These are phyloP conservation scores for Sinonovacula constricta DNA, from an alignment of 1,140 invertebrate species.

Conservation along the genomic window DNA sequence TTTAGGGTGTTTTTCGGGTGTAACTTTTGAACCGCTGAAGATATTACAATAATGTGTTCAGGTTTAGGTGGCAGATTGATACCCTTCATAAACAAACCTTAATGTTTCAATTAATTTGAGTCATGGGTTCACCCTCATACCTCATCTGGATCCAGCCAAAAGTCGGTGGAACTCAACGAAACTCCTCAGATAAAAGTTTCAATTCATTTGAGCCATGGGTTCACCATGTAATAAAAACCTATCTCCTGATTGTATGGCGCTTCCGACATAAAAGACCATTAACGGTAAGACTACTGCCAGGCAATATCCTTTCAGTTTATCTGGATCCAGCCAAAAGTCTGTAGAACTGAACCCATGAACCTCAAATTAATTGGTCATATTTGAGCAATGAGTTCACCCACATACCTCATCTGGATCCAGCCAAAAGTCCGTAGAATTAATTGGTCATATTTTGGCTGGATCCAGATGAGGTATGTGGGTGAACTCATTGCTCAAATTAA, in stretches of 20 bases:
- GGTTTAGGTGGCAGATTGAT: background rate
- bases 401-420: background rate
- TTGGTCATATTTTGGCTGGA: background rate
- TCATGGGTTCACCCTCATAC: background rate
- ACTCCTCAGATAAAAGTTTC: slow-evolving; percentile 1
- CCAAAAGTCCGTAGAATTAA: background rate
- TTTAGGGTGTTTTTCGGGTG: background rate
- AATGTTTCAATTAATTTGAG: slow-evolving; percentile 1
- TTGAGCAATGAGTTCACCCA: no score
- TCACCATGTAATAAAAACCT: slow-evolving; percentile 1
- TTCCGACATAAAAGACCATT: slow-evolving; percentile 1
- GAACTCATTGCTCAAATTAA: slow-evolving; percentile 1
- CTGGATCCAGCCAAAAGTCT: background rate
- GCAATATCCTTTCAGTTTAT: slow-evolving; percentile 1
- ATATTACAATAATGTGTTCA: slow-evolving; percentile 1
- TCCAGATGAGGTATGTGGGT: background rate
- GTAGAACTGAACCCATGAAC: no score
- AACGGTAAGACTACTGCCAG: background rate
- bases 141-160: background rate
- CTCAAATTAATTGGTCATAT: no score
- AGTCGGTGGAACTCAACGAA: background rate
- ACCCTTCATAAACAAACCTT: slow-evolving; percentile 1
- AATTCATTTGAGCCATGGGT: background rate
- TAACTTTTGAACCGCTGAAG: background rate
- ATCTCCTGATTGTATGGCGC: background rate